Evolutionary conservation across 1,140 invertebrate genomes (phyloP), one percentile per base, ranked within the genome.

Genomic region (Mercenaria mercenaria): DNA sequence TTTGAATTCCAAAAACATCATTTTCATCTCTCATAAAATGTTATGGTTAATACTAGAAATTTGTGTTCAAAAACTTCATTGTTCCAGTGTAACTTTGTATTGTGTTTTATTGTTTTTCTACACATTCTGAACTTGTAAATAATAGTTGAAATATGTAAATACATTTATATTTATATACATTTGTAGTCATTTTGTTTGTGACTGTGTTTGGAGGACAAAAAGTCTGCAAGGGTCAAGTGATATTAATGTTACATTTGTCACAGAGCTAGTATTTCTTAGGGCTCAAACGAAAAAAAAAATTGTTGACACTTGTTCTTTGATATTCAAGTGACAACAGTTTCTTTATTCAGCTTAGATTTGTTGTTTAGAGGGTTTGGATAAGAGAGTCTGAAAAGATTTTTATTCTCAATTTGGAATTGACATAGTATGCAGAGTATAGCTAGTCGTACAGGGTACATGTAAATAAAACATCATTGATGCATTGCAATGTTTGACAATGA

Each of bases 91-190:
- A 39, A 23, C 39, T 39, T 41, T 72, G 67, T 72, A 39, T 34
- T 79, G 47, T 56, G 47, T 79, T 79, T 79, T 52, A 29, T 32
- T 79, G 76, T 56, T 79, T 32, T 79, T 79, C 76, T 59, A 59
- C 43, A 79, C 76, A 79, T 79, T 79, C 50, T 52, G 1, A 37
- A 79, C 32, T 50, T 79, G 76, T 79, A 79, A 37, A 79, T 72
- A 72, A 37, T 79, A 56, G 76, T 50, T 76, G 13, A n/a, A 77
- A 52, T 18, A 23, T 79, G 76, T 79, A 79, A 79, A 79, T 79
- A 79, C 32, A 56, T 34, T 37, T 79, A 79, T 79, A 79, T 79
- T 79, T 79, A 79, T 79, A 79, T 50, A 79, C 76, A 76, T 76
- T 76, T 76, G 72, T 76, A 50, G 41, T 76, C 43, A 76, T 39